phyloP scores from a whole-genome alignment of 2,113 vertebrate genomes.

The Mystacornis crossleyi region DNA sequence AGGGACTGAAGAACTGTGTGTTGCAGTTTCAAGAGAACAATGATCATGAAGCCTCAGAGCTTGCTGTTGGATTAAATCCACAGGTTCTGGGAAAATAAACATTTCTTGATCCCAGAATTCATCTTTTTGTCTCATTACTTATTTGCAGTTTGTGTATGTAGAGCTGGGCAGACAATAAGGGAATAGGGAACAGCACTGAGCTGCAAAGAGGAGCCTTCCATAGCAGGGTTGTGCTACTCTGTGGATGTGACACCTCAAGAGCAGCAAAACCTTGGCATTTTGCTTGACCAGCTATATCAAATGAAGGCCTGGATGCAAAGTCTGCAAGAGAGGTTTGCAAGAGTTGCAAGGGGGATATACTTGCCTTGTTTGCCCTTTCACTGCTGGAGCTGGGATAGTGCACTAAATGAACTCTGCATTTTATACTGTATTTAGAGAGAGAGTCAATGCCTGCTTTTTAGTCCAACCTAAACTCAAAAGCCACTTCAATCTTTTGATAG shows the following conservation, averaged over 20 bases:
- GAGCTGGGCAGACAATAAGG: background rate
- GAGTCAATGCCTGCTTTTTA: background rate
- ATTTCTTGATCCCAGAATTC: background rate
- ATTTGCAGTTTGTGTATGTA: background rate
- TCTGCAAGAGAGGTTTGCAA: background rate
- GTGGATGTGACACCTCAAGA: background rate
- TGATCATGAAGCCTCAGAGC: background rate
- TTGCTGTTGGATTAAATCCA: background rate
- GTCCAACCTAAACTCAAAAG: background rate
- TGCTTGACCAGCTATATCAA: background rate
- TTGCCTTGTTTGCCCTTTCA: background rate
- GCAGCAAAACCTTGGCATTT: background rate
- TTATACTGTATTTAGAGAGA: background rate
- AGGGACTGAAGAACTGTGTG: background rate
- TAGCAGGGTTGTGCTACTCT: background rate
- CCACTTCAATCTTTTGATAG: background rate
- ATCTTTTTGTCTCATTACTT: background rate
- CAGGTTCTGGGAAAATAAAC: background rate
- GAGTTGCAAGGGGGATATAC: background rate
- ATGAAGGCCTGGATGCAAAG: background rate
- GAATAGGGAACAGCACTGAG: background rate
- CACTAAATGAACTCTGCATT: background rate
- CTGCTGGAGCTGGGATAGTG: background rate
- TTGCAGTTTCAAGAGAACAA: background rate
- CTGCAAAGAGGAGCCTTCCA: background rate